These are phyloP conservation scores for Oryzias dopingdopingensis DNA, from an alignment of 2,797 vertebrate genomes.

Conservation along the genomic window DNA sequence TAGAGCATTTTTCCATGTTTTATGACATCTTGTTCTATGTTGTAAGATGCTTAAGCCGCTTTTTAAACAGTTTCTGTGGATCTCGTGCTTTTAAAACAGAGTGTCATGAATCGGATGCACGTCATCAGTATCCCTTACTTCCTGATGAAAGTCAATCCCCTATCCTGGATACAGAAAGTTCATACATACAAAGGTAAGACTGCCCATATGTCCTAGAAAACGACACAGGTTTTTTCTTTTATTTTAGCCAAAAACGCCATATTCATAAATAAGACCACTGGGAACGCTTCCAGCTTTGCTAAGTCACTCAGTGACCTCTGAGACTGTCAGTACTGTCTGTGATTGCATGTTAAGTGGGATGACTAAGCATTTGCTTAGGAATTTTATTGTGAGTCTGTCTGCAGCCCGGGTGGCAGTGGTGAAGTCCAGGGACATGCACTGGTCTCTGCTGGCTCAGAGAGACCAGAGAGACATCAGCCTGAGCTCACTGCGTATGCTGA, in stretches of 20 bases:
- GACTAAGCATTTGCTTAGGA: conserved; percentile 14
- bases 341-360: conserved; percentile 17
- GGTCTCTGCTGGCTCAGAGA: conserved; percentile 94
- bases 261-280: background rate
- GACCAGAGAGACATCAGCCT: conserved; percentile 93
- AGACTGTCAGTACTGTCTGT: conserved; percentile 16
- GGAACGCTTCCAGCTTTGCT: conserved; percentile 12
- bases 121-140: conserved; percentile 96
- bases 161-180: conserved; percentile 98
- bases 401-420: conserved; percentile 89
- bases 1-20: no score
- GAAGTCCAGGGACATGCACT: conserved; percentile 99
- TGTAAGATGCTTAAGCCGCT: no score
- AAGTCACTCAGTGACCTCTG: conserved; percentile 41
- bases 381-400: conserved; percentile 21
- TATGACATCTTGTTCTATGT: no score
- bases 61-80: conserved; percentile 14
- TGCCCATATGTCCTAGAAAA: background rate
- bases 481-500: conserved; percentile 90
- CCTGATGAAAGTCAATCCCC: conserved; percentile 96
- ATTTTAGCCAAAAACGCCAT: no score
- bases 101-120: conserved; percentile 94
- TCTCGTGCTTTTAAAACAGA: conserved; percentile 72
- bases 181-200: conserved; percentile 89
- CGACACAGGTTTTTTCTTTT: no score